Base-by-base conservation (phyloP, 1,140 invertebrate genomes). In the Drosophila truncata region DNA sequence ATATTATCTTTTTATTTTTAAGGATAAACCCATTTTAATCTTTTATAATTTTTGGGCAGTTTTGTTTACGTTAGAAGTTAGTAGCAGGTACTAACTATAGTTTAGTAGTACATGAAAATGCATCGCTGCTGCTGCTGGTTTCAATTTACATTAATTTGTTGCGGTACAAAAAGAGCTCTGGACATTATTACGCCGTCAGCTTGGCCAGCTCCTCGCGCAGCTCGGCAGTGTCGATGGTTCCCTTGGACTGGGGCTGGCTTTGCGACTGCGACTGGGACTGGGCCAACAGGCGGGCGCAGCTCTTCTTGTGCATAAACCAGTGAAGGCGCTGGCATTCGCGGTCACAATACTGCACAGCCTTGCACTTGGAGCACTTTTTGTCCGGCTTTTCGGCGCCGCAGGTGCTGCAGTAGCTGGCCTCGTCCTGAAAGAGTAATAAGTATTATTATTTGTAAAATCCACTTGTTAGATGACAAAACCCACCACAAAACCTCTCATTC, bases 231-330 rank as follows among this genome's bases (percentile, higher is more conserved):
- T 92, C 91, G 11, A 92, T 91, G 35, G 76, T 35, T 3, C 58
- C 88, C 13, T 78, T 78, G 10, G 66, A 35, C 16, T 79, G 73
- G 6, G 72, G 47, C 41, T 73, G 54, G 11, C 55, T 59, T 1
- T 78, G 69, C n/a, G 57, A 39, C 52, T 55, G 47, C 4, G 77
- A 67, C 4, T 80, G 70, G 8, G 76, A 67, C 3, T 80, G 70
- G 13, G 92, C 83, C 6, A 94, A 92, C 31, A 95, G 93, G 78
- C 95, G 93, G 10, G 95, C 94, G 79, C 96, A 97, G 29, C 94
- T 95, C 92, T 98, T 98, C 93, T 99, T 99, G 93, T 99, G 99
- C 76, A 97, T 96, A 80, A 97, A 96, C 99, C 99, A 99, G 93
- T 99, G 98, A 9, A 99, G 93, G 80, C 97, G 95, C 93, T 99